Evolutionary conservation across 2,113 vertebrate genomes (phyloP).

Genomic region (Quiscalus mexicanus): DNA sequence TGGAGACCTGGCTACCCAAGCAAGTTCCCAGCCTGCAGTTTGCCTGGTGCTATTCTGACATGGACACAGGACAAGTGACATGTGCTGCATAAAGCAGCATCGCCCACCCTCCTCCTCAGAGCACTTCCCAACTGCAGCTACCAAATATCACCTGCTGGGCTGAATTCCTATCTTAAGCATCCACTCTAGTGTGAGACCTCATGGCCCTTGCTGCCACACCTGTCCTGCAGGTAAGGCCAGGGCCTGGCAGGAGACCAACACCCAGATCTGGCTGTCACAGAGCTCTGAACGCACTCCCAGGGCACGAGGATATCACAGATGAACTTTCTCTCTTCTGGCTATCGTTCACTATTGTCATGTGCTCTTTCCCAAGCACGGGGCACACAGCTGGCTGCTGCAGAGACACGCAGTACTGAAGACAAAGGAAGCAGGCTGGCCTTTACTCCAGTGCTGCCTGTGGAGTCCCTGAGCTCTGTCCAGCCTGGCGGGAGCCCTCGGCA

Average conservation of each 20-base stretch:
- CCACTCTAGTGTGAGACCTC: accelerated
- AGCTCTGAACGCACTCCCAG: not conserved
- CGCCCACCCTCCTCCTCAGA: not conserved
- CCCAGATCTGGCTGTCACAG: accelerated
- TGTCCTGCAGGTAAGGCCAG: accelerated
- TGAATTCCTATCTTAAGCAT: too few relatives aligned
- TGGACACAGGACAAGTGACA: accelerated
- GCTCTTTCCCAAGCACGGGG: not conserved
- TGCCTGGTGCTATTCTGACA: accelerated
- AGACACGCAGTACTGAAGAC: accelerated
- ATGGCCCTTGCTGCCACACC: accelerated
- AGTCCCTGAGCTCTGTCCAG: not conserved
- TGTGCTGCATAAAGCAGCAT: accelerated
- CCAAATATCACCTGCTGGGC: not conserved
- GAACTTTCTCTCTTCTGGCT: not conserved
- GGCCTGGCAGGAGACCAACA: accelerated
- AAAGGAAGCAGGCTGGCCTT: not conserved
- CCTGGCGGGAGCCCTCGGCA: accelerated
- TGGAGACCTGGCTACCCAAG: not conserved
- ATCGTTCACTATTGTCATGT: accelerated
- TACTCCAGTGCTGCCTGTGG: not conserved
- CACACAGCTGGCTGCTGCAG: accelerated
- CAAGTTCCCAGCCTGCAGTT: not conserved
- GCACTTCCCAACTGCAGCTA: accelerated
- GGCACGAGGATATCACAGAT: accelerated